Evolutionary conservation across 1,140 invertebrate species (phyloP).

Genomic region (Heliconius nattereri): DNA sequence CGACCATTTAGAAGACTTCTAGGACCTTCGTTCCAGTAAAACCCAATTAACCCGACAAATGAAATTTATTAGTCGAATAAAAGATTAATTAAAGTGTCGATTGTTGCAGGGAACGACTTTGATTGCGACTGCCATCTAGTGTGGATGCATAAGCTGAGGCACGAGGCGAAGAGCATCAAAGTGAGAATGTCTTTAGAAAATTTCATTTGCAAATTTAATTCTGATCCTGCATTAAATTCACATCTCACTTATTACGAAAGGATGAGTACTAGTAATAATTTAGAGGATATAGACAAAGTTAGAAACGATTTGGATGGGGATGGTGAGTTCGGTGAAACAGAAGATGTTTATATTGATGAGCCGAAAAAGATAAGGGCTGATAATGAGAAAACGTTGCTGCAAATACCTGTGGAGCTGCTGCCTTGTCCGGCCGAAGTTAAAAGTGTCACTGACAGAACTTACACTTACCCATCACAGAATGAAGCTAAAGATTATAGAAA

Average conservation of each 20-base stretch:
- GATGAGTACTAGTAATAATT: slow-evolving; percentile 63
- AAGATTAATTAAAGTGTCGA: slow-evolving; percentile 56
- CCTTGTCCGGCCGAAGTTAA: slow-evolving; percentile 85
- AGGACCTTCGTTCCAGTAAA: background rate
- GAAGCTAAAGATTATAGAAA: slow-evolving; percentile 80
- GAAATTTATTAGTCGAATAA: slow-evolving; percentile 50
- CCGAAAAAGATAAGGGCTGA: slow-evolving; percentile 63
- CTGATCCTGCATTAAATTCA: slow-evolving; percentile 58
- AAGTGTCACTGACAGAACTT: slow-evolving; percentile 82
- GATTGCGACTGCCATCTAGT: slow-evolving; percentile 89
- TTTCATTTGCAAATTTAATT: slow-evolving; percentile 70
- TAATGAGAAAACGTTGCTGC: slow-evolving; percentile 80
- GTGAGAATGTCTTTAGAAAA: slow-evolving; percentile 85
- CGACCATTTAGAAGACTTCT: slow-evolving; percentile 30
- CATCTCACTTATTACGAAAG: slow-evolving; percentile 68
- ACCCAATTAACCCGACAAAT: background rate
- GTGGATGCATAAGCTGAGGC: slow-evolving; percentile 88
- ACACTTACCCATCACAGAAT: slow-evolving; percentile 79
- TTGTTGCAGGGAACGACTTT: slow-evolving; percentile 87
- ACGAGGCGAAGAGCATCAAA: slow-evolving; percentile 86
- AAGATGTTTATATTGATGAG: slow-evolving; percentile 68
- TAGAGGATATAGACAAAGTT: slow-evolving; percentile 57
- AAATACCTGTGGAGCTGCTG: slow-evolving; percentile 84
- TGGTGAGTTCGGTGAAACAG: slow-evolving; percentile 64
- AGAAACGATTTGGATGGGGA: slow-evolving; percentile 58